Evolutionary conservation across 2,797 vertebrate genomes (phyloP), one percentile per base, ranked within the genome.

Genomic region (Mormyrops boulengeri): DNA sequence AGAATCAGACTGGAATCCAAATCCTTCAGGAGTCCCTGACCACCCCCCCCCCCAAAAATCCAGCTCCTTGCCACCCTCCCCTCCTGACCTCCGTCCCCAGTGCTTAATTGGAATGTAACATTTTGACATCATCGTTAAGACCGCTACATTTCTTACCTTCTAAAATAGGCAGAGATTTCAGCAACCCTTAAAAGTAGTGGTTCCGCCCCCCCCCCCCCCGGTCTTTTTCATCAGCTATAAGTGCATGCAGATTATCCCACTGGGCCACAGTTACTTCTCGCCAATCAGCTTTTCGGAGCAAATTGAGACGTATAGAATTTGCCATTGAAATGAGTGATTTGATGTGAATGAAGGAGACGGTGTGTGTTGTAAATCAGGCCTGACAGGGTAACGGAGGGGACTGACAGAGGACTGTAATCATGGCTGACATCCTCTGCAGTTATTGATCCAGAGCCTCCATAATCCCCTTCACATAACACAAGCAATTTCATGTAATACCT

Each of bases 401-500:
- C 97, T 97, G 97, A 98, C 97, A 97, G 97, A 97, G 97, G 96
- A 94, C 95, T 96, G 96, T 97, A 98, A 98, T 98, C 96, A 97
- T 96, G 96, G 95, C 97, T 96, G 96, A 96, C 97, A 97, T 96
- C 96, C 97, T 96, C 96, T 96, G 96, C 95, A 97, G 97, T 97
- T 98, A 98, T 98, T 98, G 98, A 98, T 98, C 97, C 97, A 97
- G 97, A 98, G 96, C 96, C 97, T 96, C 96, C 95, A 92, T 97
- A 97, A 98, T 97, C 97, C 96, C 96, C 97, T 98, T 94, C 95
- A 95, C 93, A 97, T 97, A 98, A 98, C 97, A 96, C 95, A 96
- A 95, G 96, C 97, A 98, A 98, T 99, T 98, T 98, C 96, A 96
- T 96, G 96, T 98, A 99, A 99, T 99, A 97, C 97, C 98, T 98